These are phyloP conservation scores for Sanderia malayensis DNA, from an alignment of 30 jellyfish, hydroid and myxozoan species.

Conservation along the genomic window DNA sequence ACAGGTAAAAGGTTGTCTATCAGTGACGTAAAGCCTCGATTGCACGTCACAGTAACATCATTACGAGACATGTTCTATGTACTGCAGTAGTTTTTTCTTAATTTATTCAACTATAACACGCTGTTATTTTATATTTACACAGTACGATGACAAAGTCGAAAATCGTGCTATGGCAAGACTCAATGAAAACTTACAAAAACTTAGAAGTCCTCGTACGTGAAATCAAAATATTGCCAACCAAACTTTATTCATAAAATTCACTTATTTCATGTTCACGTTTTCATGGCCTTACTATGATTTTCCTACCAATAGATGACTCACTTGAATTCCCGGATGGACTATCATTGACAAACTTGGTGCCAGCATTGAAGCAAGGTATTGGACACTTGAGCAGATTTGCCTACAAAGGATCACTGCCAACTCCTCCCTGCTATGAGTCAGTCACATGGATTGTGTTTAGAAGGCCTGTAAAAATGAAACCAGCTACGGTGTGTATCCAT, in stretches of 20 bases:
- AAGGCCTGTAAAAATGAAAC: conserved; percentile 66
- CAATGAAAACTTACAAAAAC: conserved; percentile 28
- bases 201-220: conserved; percentile 84
- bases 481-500: conserved; percentile 50
- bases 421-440: conserved; percentile 97
- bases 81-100: too few species aligned
- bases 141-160: conserved; percentile 55
- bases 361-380: conserved; percentile 74
- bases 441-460: conserved; percentile 90
- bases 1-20: too few species aligned
- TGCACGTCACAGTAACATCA: too few species aligned
- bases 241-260: too few species aligned
- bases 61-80: too few species aligned
- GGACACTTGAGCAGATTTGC: conserved; percentile 57
- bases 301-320: background rate
- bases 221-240: too few species aligned
- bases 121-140: too few species aligned
- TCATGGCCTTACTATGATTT: too few species aligned
- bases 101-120: too few species aligned
- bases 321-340: conserved; percentile 71
- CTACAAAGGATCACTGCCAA: conserved; percentile 92
- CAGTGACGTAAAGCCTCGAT: too few species aligned
- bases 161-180: conserved; percentile 70
- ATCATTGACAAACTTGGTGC: conserved; percentile 58
- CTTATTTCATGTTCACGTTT: too few species aligned